Evolutionary conservation across 2,113 vertebrate genomes (phyloP).

Genomic region (Dicentrarchus labrax): DNA sequence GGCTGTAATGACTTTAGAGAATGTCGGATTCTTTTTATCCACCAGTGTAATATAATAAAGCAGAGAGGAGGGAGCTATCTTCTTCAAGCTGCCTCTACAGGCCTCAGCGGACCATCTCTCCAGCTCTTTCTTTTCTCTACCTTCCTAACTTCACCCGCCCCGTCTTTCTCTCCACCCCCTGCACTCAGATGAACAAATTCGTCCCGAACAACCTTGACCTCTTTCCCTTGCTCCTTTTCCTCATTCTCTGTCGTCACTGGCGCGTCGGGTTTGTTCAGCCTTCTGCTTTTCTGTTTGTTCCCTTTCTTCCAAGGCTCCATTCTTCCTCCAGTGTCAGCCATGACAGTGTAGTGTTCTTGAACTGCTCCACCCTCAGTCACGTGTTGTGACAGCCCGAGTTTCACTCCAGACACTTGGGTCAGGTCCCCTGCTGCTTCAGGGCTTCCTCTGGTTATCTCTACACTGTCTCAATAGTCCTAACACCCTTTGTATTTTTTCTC

Average conservation of each 20-base stretch:
- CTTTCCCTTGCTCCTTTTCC: slow-evolving; percentile 19
- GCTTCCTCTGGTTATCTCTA: slow-evolving; percentile 43
- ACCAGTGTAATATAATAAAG: slow-evolving; percentile 76
- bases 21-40: slow-evolving; percentile 76
- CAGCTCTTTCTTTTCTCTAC: neutral
- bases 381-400: slow-evolving; percentile 35
- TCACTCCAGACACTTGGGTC: slow-evolving; percentile 54
- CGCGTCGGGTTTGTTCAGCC: slow-evolving; percentile 24
- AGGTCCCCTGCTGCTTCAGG: slow-evolving; percentile 54
- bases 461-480: slow-evolving; percentile 7
- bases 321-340: slow-evolving; percentile 45
- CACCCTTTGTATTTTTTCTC: slow-evolving; percentile 33
- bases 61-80: slow-evolving; percentile 54
- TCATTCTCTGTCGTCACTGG: slow-evolving; percentile 18
- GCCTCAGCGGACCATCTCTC: slow-evolving; percentile 37
- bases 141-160: slow-evolving; percentile 20
- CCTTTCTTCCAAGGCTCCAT: slow-evolving; percentile 23
- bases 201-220: slow-evolving; percentile 58
- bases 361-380: slow-evolving; percentile 47
- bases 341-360: slow-evolving; percentile 46
- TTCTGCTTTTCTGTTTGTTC: slow-evolving; percentile 32
- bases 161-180: slow-evolving; percentile 5
- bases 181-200: slow-evolving; percentile 42
- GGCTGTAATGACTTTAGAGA: slow-evolving; percentile 78
- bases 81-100: slow-evolving; percentile 48